Conservation (phyloP, 2,888 invertebrate genomes). For the Sarcophaga rosellei region DNA sequence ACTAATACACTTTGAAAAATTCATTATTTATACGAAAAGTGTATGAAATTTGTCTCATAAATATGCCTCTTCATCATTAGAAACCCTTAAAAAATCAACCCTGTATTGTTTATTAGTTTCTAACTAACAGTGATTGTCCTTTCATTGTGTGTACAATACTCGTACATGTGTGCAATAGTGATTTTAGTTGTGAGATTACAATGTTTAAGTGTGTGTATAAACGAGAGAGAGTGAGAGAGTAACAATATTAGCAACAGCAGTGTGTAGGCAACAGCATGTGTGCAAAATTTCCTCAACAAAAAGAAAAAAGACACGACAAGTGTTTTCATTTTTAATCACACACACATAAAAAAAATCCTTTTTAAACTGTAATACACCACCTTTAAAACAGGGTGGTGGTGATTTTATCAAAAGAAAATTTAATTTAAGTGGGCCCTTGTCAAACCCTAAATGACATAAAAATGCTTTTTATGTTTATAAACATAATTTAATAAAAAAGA, state of each 20-base stretch:
- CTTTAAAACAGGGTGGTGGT: constrained; percentile 10
- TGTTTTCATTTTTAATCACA: constrained; percentile 36
- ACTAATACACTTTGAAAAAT: neutral
- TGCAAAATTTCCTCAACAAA: constrained; percentile 55
- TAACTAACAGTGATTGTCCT: neutral
- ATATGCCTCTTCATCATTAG: constrained; percentile 53
- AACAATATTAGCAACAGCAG: neutral
- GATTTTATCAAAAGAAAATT: neutral
- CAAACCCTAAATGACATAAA: constrained; percentile 45
- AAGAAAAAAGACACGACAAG: constrained; percentile 51
- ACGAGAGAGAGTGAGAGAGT: neutral
- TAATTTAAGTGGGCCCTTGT: neutral
- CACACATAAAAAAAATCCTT: neutral
- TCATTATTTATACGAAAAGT: too few species aligned
- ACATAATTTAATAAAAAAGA: constrained; percentile 64
- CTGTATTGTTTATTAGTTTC: constrained; percentile 13
- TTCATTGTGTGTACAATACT: neutral
- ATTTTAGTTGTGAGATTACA: too few species aligned
- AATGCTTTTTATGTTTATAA: constrained; percentile 63
- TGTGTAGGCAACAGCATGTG: constrained; percentile 58
- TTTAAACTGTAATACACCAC: constrained; percentile 38
- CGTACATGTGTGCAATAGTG: too few species aligned
- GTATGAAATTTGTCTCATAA: constrained; percentile 21
- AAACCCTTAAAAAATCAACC: constrained; percentile 62
- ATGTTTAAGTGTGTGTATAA: too few species aligned